Evolutionary conservation across 2,113 vertebrate species (phyloP).

Genomic region (Syngnathus typhle): DNA sequence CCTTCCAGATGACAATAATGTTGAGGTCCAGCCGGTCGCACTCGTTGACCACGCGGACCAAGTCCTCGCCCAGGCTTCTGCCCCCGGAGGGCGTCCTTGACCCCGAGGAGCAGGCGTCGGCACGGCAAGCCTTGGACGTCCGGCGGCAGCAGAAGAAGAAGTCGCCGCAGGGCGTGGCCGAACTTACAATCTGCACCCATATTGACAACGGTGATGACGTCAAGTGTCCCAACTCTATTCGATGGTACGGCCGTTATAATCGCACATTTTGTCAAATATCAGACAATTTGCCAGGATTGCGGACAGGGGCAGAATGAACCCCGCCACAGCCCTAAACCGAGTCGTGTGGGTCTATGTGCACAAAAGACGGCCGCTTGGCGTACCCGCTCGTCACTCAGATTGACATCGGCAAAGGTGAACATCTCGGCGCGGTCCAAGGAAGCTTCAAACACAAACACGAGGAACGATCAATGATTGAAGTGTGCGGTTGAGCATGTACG

Average conservation of each 20-base stretch:
- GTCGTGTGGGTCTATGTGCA: too few species aligned
- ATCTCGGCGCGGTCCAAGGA: constrained; percentile 61
- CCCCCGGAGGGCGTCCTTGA: constrained; percentile 35
- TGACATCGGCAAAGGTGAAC: constrained; percentile 89
- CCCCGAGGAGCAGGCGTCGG: constrained; percentile 9
- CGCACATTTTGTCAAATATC: too few species aligned
- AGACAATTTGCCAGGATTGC: too few species aligned
- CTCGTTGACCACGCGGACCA: constrained; percentile 72
- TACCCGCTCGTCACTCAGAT: constrained; percentile 92
- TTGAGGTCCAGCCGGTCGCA: constrained; percentile 88
- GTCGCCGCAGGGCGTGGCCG: constrained; percentile 91
- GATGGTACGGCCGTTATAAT: too few species aligned
- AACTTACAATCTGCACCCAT: constrained; percentile 82
- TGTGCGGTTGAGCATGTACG: neutral
- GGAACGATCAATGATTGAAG: constrained; percentile 6
- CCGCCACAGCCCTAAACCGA: too few species aligned
- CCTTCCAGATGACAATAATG: constrained; percentile 93
- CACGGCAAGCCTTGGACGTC: constrained; percentile 66
- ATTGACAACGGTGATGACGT: neutral
- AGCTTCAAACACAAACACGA: constrained; percentile 50
- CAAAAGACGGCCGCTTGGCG: neutral
- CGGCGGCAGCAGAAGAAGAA: constrained; percentile 86
- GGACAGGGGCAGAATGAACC: too few species aligned
- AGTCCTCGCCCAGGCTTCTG: constrained; percentile 48
- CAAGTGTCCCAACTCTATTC: too few species aligned